phyloP scores from a whole-genome alignment of 2,113 vertebrate genomes.

The Macquaria ambigua region DNA sequence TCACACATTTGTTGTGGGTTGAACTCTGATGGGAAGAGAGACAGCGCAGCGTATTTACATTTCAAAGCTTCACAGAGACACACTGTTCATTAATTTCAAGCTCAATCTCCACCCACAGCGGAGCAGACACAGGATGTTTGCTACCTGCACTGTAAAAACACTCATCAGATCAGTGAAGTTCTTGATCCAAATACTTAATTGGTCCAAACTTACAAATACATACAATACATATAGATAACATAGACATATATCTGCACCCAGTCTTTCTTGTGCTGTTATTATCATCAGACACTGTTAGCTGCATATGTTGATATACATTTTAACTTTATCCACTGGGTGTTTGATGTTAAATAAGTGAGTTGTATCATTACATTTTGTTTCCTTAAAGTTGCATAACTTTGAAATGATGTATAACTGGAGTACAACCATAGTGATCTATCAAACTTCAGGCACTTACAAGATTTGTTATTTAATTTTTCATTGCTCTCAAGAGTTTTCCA shows the following conservation, averaged over 20 bases:
- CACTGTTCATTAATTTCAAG: slow-evolving; percentile 74
- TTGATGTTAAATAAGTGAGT: not conserved
- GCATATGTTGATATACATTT: not conserved
- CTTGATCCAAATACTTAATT: slow-evolving; percentile 7
- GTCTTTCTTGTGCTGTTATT: not conserved
- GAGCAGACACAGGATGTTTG: slow-evolving; percentile 40
- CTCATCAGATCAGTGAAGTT: not conserved
- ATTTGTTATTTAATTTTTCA: not conserved
- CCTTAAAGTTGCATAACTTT: not conserved
- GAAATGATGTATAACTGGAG: not conserved
- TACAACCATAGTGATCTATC: not conserved
- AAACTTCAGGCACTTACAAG: not conserved
- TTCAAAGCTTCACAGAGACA: slow-evolving; percentile 73
- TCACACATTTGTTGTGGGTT: slow-evolving; percentile 43
- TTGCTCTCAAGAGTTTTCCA: not conserved
- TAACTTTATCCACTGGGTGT: not conserved
- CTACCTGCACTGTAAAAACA: slow-evolving; percentile 49
- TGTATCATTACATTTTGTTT: not conserved
- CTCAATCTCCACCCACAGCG: slow-evolving; percentile 60
- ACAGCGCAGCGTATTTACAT: slow-evolving; percentile 71
- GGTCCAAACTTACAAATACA: not conserved
- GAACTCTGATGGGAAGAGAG: slow-evolving; percentile 55
- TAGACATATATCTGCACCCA: not conserved
- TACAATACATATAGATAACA: not conserved
- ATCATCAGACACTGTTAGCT: not conserved